A percentile compares a stretch with the other conserved stretches of the same genome.
Evolutionary conservation across 2,113 vertebrate species (phyloP).

Genomic region (Ceratotherium simum): DNA sequence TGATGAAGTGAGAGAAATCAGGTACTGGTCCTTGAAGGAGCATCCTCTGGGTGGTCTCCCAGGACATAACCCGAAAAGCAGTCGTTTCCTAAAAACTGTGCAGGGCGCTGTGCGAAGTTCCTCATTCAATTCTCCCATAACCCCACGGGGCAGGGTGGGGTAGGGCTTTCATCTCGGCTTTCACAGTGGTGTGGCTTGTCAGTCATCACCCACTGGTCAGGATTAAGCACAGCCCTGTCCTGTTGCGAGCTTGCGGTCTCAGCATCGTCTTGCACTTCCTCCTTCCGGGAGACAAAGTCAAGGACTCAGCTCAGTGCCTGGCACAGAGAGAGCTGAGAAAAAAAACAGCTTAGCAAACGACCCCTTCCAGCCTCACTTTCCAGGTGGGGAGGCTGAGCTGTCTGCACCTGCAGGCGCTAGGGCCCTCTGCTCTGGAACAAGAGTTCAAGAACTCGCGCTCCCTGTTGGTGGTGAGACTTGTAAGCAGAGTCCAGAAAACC

Average conservation of each 20-base stretch:
- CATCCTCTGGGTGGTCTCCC: neutral
- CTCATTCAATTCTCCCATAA: neutral
- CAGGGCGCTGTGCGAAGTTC: rapidly evolving
- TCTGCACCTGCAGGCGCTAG: rapidly evolving
- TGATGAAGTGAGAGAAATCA: neutral
- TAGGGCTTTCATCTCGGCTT: neutral
- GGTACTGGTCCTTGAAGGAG: neutral
- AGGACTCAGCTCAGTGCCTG: neutral
- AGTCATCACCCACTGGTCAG: neutral
- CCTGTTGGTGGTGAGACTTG: neutral
- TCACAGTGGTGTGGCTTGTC: neutral
- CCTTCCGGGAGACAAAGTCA: neutral
- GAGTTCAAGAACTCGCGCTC: neutral
- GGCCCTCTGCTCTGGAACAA: neutral
- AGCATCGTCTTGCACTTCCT: rapidly evolving
- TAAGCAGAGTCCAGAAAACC: neutral
- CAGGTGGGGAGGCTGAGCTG: no score
- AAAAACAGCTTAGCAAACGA: neutral
- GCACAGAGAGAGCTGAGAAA: neutral
- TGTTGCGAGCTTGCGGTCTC: neutral
- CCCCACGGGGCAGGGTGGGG: rapidly evolving
- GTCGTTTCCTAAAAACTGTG: rapidly evolving
- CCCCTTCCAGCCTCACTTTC: neutral
- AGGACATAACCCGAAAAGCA: rapidly evolving
- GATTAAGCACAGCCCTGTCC: neutral